Base-by-base conservation (phyloP, 2,888 invertebrate genomes). In the Mayetiola destructor region DNA sequence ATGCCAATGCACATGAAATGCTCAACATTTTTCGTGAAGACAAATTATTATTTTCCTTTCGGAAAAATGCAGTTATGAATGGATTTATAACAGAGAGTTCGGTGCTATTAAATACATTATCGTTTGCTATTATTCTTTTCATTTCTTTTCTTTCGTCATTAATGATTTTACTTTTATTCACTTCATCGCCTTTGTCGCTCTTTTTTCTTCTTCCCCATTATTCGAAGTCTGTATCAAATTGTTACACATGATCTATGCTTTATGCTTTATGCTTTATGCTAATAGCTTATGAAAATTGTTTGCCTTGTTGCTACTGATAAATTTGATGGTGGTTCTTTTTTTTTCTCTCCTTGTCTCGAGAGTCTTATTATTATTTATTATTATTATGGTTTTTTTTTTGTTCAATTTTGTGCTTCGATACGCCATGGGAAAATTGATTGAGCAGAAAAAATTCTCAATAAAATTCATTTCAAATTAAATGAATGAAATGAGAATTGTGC, bases 101-200 rank as follows among this genome's bases (percentile, higher is more conserved):
- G 23, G 48, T 27, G 27, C 27, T 48, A 48, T 48, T 48, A 48
- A 48, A 27, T 48, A 48, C 48, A 48, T 48, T 48, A 48, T 27
- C 48, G 27, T 48, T 32, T 32, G 32, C 32, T 32, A 32, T 32
- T 32, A 32, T 32, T 32, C 27, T 48, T n/a, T n/a, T n/a, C n/a
- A 48, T 48, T 23, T 27, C 27, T 23, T 42, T 23, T 21, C 23
- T 14, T 21, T 23, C n/a, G 14, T 48, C 39, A 39, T 16, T 16
- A 16, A 6, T 16, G 3, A 39, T 18, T 3, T 39, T 39, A 4
- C n/a, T 48, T 3, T 42, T 42, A 23, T 14, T 23, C 23, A 14
- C 23, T 42, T 23, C n/a, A n/a, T n/a, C n/a, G n/a, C 4, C 3
- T 39, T 6, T 39, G 16, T 21, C 42, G 16, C 10, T 10, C 18